Percentiles rank a stretch among this genome's conserved stretches.
Evolutionary conservation across 2,797 vertebrate genomes (phyloP).

Genomic region (Anguilla marmorata): DNA sequence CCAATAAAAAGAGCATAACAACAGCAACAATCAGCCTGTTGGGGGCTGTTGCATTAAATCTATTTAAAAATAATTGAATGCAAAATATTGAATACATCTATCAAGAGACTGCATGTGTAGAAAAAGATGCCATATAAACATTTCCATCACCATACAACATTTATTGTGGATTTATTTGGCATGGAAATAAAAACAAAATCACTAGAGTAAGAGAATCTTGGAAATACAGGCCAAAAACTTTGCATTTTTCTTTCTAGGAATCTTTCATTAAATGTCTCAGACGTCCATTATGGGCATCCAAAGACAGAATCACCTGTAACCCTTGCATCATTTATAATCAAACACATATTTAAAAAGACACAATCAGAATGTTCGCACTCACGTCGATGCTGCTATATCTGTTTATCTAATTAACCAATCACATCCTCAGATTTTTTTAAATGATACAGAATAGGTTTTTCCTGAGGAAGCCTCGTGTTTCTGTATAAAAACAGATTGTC

Average conservation of each 20-base stretch:
- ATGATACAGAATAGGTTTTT: neutral
- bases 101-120: slow-evolving; percentile 37
- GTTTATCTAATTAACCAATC: too few species aligned
- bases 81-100: slow-evolving; percentile 40
- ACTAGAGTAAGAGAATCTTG: too few species aligned
- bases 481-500: neutral
- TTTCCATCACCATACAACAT: slow-evolving; percentile 42
- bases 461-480: neutral
- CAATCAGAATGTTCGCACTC: neutral
- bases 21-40: neutral
- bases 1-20: slow-evolving; percentile 13
- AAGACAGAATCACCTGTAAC: neutral
- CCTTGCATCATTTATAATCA: neutral
- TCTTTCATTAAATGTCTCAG: neutral
- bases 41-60: slow-evolving; percentile 21
- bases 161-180: slow-evolving; percentile 45
- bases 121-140: slow-evolving; percentile 57
- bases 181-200: slow-evolving; percentile 40
- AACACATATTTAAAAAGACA: neutral
- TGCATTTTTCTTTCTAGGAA: too few species aligned
- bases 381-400: too few species aligned
- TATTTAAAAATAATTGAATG: slow-evolving; percentile 34
- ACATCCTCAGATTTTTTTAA: neutral
- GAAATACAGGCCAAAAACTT: too few species aligned
- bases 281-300: neutral